phyloP scores from a whole-genome alignment of 2,113 vertebrate species.

The Climacteris rufus region DNA sequence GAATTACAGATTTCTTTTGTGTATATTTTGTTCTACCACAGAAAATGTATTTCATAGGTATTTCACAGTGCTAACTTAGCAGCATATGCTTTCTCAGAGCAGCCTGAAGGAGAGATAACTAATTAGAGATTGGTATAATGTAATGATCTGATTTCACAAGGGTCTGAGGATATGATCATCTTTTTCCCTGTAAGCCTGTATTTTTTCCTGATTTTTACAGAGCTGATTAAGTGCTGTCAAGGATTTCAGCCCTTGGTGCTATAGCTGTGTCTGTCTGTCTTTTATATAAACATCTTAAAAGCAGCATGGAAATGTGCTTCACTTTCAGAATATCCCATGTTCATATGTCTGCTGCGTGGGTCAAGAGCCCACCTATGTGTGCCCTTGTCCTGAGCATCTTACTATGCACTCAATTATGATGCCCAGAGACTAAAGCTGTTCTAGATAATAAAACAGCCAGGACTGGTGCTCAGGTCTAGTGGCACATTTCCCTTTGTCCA shows the following conservation, averaged over 20 bases:
- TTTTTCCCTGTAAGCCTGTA: background rate
- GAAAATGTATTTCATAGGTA: background rate
- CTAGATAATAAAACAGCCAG: background rate
- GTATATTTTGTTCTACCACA: background rate
- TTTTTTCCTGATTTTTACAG: background rate
- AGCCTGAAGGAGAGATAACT: background rate
- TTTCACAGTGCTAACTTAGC: background rate
- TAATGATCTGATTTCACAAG: background rate
- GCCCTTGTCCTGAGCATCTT: background rate
- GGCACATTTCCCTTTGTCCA: background rate
- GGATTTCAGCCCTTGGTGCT: background rate
- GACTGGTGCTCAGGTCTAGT: background rate
- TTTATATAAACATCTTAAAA: background rate
- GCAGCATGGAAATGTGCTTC: background rate
- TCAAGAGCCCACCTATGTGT: background rate
- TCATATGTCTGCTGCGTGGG: fast-evolving
- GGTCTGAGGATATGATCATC: background rate
- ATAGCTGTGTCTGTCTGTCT: background rate
- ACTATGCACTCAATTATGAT: background rate
- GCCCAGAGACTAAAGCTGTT: background rate
- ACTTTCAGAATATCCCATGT: background rate
- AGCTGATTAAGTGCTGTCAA: background rate
- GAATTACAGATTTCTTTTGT: background rate
- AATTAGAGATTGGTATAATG: background rate
- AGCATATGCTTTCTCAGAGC: background rate